These are phyloP conservation scores for Ceratosolen fusciceps DNA, from an alignment of 1,140 invertebrate species.

Conservation along the genomic window DNA sequence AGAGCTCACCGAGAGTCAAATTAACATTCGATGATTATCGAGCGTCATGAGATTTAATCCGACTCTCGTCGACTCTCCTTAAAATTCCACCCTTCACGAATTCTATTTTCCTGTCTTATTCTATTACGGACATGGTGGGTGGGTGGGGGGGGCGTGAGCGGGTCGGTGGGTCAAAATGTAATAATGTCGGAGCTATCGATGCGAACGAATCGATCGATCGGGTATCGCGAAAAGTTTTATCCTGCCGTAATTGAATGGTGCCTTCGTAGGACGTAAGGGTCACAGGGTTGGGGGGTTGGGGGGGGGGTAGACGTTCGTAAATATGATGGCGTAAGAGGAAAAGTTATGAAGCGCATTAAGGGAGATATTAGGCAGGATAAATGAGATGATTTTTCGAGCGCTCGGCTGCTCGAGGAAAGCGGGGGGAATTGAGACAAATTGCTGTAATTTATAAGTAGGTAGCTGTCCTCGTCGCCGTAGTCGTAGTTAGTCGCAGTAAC, in stretches of 20 bases:
- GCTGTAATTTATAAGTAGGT: not conserved
- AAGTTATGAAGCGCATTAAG: not conserved
- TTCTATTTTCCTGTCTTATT: too few relatives aligned
- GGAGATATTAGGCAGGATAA: not conserved
- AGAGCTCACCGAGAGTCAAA: not conserved
- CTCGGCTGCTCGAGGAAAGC: not conserved
- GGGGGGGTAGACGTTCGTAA: not conserved
- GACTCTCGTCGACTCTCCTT: not conserved
- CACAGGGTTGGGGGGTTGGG: too few relatives aligned
- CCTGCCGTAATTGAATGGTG: too few relatives aligned
- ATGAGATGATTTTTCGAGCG: not conserved
- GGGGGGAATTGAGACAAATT: not conserved
- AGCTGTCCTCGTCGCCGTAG: too few relatives aligned
- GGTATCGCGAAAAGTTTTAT: too few relatives aligned
- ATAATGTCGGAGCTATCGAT: too few relatives aligned
- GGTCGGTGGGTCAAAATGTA: too few relatives aligned
- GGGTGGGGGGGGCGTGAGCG: too few relatives aligned
- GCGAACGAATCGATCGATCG: too few relatives aligned
- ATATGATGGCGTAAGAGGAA: not conserved
- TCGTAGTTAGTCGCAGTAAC: too few relatives aligned
- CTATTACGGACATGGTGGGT: too few relatives aligned
- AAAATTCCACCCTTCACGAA: not conserved
- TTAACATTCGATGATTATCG: constrained; percentile 12
- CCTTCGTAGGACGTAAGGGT: too few relatives aligned
- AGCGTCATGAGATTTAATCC: not conserved